A percentile compares a stretch with the other conserved stretches of the same genome.
phyloP scores from a whole-genome alignment of 92 coral and sea anemone species.

The Epizoanthus fatuus region DNA sequence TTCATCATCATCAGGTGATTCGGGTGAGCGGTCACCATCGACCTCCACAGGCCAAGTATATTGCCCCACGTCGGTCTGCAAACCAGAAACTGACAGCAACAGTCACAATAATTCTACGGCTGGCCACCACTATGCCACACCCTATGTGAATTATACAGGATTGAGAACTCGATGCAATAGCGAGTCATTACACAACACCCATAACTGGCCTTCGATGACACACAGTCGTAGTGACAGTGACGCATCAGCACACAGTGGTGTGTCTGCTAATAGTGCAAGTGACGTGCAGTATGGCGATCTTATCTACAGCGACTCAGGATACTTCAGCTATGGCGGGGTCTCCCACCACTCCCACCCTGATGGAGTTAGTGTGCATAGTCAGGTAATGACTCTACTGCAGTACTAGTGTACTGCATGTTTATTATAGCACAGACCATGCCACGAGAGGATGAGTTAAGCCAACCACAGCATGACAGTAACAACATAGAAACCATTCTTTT shows the following conservation, averaged over 20 bases:
- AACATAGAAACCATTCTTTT: too few relatives aligned
- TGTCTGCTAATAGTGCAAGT: constrained; percentile 77
- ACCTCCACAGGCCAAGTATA: constrained; percentile 88
- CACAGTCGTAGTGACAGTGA: constrained; percentile 86
- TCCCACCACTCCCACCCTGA: constrained; percentile 80
- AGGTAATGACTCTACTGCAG: not conserved
- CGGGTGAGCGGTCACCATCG: constrained; percentile 94
- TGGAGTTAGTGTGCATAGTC: constrained; percentile 50
- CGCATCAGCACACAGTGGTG: constrained; percentile 87
- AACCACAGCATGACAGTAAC: too few relatives aligned
- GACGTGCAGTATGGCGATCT: constrained; percentile 72
- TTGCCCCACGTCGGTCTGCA: constrained; percentile 72
- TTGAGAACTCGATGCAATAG: constrained; percentile 86
- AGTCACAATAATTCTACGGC: constrained; percentile 62
- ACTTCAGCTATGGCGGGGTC: constrained; percentile 80
- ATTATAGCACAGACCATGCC: too few relatives aligned
- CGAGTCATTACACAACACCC: constrained; percentile 59
- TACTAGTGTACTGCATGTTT: too few relatives aligned
- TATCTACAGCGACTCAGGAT: constrained; percentile 87
- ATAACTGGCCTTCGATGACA: constrained; percentile 50
- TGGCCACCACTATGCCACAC: constrained; percentile 89
- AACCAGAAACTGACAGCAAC: constrained; percentile 11
- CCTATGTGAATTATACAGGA: constrained; percentile 62
- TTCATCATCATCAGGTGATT: constrained; percentile 74
- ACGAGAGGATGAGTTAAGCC: too few relatives aligned